phyloP scores from a whole-genome alignment of 2,888 invertebrate species.

The Ptycholaimellus sp. region DNA sequence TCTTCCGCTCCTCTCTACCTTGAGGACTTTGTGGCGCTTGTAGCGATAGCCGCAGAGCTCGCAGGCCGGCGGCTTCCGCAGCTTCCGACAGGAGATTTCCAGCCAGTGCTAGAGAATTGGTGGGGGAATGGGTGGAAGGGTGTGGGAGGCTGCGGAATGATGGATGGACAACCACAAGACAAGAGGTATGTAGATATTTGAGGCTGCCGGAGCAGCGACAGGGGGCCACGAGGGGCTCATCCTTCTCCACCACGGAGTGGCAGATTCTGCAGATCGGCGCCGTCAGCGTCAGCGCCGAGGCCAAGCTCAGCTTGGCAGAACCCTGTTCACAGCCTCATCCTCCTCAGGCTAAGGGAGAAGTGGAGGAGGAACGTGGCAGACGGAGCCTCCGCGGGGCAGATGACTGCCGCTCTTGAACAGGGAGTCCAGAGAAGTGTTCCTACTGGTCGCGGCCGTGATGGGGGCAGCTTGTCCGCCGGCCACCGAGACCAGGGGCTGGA shows the following conservation, averaged over 20 bases:
- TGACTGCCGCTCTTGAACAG: too few species aligned
- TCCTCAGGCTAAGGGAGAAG: too few species aligned
- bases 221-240: slow-evolving; percentile 3
- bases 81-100: slow-evolving; percentile 30
- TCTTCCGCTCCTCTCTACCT: slow-evolving; percentile 20
- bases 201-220: slow-evolving; percentile 5
- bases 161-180: slow-evolving; percentile 3
- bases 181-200: slow-evolving; percentile 3
- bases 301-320: too few species aligned
- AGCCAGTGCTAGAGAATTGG: slow-evolving; percentile 34
- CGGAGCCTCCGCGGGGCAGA: too few species aligned
- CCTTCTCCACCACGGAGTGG: slow-evolving; percentile 1
- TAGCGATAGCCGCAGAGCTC: slow-evolving; percentile 35
- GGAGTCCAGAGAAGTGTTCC: too few species aligned
- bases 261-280: slow-evolving; percentile 6
- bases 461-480: too few species aligned
- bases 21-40: slow-evolving; percentile 33
- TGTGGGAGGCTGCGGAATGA: neutral
- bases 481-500: too few species aligned
- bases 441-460: too few species aligned
- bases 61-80: slow-evolving; percentile 31
- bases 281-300: neutral
- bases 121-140: neutral
- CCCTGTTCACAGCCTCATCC: too few species aligned
- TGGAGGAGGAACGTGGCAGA: too few species aligned